Percentiles rank a stretch among this genome's conserved stretches.
Conservation (phyloP, 2,797 vertebrate genomes). For the Spondyliosoma cantharus region DNA sequence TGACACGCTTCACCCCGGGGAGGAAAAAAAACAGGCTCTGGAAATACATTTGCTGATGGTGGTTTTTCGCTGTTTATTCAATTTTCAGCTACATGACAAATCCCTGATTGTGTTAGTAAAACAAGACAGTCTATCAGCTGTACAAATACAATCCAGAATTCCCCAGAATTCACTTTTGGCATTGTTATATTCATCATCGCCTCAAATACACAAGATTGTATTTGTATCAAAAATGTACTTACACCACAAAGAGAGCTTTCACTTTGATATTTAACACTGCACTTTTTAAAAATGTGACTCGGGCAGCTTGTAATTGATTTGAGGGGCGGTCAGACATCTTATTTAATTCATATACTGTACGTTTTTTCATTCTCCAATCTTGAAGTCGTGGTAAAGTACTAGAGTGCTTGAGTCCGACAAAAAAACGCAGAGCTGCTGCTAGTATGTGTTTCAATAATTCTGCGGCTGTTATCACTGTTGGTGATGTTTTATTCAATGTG, state of each 20-base stretch:
- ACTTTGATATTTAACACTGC: background rate
- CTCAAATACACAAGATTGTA: background rate
- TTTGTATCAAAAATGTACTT: background rate
- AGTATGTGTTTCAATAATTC: background rate
- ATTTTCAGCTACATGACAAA: slow-evolving; percentile 63
- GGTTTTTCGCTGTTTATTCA: slow-evolving; percentile 64
- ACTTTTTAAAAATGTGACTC: background rate
- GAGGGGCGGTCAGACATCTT: slow-evolving; percentile 10
- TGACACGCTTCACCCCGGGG: slow-evolving; percentile 69
- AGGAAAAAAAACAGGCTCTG: slow-evolving; percentile 48
- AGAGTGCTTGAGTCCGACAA: background rate
- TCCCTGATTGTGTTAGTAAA: slow-evolving; percentile 46
- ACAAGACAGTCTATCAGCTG: slow-evolving; percentile 39
- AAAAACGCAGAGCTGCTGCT: background rate
- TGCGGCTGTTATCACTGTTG: background rate
- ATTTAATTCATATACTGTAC: background rate
- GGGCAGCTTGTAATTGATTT: slow-evolving; percentile 3
- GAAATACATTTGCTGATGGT: slow-evolving; percentile 60
- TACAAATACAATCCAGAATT: slow-evolving; percentile 33
- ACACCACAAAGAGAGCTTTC: background rate
- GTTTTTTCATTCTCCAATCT: slow-evolving; percentile 3
- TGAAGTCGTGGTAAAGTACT: background rate
- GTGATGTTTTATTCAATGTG: background rate
- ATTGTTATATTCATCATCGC: slow-evolving; percentile 11
- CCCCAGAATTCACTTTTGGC: slow-evolving; percentile 35